phyloP scores from a whole-genome alignment of 1,140 invertebrate genomes.

The Neoseiulus cucumeris region DNA sequence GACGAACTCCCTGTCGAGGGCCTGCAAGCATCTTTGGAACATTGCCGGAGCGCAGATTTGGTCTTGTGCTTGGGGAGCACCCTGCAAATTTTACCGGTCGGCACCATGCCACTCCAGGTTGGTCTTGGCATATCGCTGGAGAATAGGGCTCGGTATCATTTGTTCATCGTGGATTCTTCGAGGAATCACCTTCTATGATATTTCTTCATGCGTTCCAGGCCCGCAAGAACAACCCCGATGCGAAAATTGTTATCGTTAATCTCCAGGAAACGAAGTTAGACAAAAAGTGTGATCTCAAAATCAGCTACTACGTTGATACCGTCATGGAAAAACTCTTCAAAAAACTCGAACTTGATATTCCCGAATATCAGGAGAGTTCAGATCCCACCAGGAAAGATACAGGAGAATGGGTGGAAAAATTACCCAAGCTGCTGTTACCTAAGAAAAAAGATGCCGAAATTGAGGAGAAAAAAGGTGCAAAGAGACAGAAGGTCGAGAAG shows the following conservation, averaged over 20 bases:
- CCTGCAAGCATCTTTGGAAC: constrained; percentile 57
- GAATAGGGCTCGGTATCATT: too few species aligned
- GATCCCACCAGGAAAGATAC: constrained; percentile 35
- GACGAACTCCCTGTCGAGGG: constrained; percentile 76
- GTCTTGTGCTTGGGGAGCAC: constrained; percentile 87
- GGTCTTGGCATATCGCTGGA: too few species aligned
- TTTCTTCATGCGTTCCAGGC: background rate
- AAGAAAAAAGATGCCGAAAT: background rate
- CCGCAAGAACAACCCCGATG: constrained; percentile 49
- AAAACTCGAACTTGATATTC: constrained; percentile 45
- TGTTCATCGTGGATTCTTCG: too few species aligned
- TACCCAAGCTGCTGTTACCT: background rate
- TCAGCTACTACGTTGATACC: constrained; percentile 71
- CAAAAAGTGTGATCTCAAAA: constrained; percentile 68
- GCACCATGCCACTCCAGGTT: constrained; percentile 68
- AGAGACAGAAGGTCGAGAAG: background rate
- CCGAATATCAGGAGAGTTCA: constrained; percentile 39
- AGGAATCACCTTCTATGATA: too few species aligned
- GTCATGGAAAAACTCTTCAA: constrained; percentile 55
- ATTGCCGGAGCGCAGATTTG: constrained; percentile 70
- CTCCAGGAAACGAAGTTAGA: constrained; percentile 93
- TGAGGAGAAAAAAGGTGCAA: background rate
- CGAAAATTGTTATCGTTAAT: constrained; percentile 83
- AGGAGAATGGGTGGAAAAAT: constrained; percentile 6
- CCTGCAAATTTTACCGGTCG: constrained; percentile 89